These are phyloP conservation scores for Microchrysa polita DNA, from an alignment of 2,888 invertebrate species.

Conservation along the genomic window DNA sequence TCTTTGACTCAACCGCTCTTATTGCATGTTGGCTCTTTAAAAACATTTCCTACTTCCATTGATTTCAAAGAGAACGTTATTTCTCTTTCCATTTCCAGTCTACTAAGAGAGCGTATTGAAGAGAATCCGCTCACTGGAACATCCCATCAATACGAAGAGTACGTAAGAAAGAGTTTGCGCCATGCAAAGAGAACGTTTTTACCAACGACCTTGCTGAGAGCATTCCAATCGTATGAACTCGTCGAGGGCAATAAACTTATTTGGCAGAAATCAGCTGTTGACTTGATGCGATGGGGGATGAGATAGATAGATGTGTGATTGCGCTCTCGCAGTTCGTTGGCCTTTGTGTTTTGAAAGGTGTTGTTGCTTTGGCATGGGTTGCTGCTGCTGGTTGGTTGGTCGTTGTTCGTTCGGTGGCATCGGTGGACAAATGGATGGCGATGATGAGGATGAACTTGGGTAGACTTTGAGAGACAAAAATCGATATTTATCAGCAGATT, in stretches of 20 bases:
- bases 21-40: no score
- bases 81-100: neutral
- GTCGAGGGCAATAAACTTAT: slow-evolving; percentile 23
- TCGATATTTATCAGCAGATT: no score
- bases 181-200: neutral
- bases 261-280: slow-evolving; percentile 44
- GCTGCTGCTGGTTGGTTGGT: neutral
- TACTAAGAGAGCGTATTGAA: neutral
- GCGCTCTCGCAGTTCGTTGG: slow-evolving; percentile 32
- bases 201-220: slow-evolving; percentile 39
- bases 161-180: neutral
- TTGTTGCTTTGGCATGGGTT: no score
- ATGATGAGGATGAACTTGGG: no score
- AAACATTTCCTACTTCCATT: no score
- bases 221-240: neutral
- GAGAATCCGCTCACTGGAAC: neutral
- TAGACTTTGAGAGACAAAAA: no score
- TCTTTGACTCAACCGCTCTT: no score
- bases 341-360: slow-evolving; percentile 30
- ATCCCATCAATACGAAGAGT: slow-evolving; percentile 5
- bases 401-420: no score
- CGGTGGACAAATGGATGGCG: no score
- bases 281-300: slow-evolving; percentile 8
- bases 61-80: neutral
- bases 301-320: slow-evolving; percentile 30